Evolutionary conservation across 2,113 vertebrate genomes (phyloP).

Genomic region (Callipepla californica): DNA sequence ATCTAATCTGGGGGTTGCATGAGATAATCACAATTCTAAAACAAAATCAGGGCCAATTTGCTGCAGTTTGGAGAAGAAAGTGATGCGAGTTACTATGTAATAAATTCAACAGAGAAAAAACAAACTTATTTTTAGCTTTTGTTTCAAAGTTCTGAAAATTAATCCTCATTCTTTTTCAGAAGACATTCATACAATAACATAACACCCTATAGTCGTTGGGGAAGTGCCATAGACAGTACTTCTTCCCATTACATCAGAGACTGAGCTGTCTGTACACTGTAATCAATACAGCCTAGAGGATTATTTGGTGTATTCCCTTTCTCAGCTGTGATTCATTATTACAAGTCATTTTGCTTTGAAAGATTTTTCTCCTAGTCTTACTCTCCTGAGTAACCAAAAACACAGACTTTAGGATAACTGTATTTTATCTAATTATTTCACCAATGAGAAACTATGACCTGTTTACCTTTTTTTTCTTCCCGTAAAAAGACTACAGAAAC

Average conservation of each 20-base stretch:
- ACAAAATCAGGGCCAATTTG: not conserved
- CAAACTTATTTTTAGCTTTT: not conserved
- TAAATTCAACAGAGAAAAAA: slow-evolving; percentile 4
- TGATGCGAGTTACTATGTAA: not conserved
- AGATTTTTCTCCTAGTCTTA: not conserved
- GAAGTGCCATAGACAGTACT: slow-evolving; percentile 32
- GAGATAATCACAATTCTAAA: not conserved
- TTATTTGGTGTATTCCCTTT: slow-evolving; percentile 32
- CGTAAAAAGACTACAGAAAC: not conserved
- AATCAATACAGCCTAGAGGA: slow-evolving; percentile 39
- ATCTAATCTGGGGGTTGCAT: not conserved
- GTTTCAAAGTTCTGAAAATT: slow-evolving; percentile 51
- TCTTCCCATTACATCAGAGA: slow-evolving; percentile 61
- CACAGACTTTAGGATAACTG: not conserved
- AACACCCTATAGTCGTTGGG: slow-evolving; percentile 35
- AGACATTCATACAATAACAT: slow-evolving; percentile 32
- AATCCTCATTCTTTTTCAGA: slow-evolving; percentile 41
- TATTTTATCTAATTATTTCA: not conserved
- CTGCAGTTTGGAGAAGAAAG: not conserved
- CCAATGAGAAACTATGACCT: not conserved
- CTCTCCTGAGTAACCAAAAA: not conserved
- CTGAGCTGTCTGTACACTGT: slow-evolving; percentile 22
- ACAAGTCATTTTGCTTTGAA: slow-evolving; percentile 16
- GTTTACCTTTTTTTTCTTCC: not conserved
- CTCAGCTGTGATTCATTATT: slow-evolving; percentile 55